Evolutionary conservation across 2,797 vertebrate genomes (phyloP).

Genomic region (Ataeniobius toweri): DNA sequence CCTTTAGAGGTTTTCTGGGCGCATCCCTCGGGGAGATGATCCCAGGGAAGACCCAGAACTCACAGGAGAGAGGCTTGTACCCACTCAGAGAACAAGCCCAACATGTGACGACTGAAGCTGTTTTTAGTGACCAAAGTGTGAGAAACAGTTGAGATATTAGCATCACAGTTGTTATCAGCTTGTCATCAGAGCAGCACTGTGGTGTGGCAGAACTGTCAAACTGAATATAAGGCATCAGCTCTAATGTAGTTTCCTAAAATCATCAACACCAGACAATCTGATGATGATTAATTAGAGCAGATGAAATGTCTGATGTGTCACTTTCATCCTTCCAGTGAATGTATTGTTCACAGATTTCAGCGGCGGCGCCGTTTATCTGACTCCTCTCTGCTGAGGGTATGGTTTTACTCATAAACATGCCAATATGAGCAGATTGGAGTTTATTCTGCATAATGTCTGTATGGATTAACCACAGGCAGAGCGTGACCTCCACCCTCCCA

Average conservation of each 20-base stretch:
- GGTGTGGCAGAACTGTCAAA: conserved; percentile 12
- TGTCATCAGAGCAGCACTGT: background rate
- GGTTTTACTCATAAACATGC: background rate
- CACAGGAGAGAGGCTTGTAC: no score
- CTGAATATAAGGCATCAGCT: background rate
- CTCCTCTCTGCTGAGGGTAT: background rate
- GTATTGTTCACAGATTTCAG: background rate
- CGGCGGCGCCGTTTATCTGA: background rate
- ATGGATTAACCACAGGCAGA: conserved; percentile 17
- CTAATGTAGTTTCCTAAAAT: conserved; percentile 12
- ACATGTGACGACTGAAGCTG: no score
- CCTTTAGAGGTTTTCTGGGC: no score
- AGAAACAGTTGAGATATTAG: background rate
- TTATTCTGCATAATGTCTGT: background rate
- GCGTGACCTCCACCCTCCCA: conserved; percentile 21
- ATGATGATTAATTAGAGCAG: background rate
- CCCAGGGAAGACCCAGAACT: no score
- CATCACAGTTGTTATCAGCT: background rate
- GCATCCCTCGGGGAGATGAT: no score
- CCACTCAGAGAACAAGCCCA: no score
- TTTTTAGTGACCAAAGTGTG: background rate
- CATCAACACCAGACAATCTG: background rate
- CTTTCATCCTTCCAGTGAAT: background rate
- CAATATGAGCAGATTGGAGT: conserved; percentile 3
- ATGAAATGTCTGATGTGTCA: background rate